Evolutionary conservation across 2,888 invertebrate genomes (phyloP).

Genomic region (Parnassius glacialis): DNA sequence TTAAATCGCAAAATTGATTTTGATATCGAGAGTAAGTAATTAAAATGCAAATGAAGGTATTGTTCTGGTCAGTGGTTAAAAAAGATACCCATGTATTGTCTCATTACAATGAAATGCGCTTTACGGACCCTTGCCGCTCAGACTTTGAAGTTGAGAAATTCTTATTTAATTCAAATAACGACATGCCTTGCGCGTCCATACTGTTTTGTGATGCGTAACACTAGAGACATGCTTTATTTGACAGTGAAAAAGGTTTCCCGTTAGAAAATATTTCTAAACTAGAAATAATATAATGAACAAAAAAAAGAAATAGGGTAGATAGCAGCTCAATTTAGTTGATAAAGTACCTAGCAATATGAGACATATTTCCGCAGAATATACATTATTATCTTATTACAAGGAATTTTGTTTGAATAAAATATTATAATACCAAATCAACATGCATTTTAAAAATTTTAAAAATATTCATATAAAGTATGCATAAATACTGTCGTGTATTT

Average conservation of each 20-base stretch:
- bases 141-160: constrained; percentile 22
- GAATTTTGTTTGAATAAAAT: too few relatives aligned
- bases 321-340: too few relatives aligned
- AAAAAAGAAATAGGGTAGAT: too few relatives aligned
- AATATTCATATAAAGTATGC: too few relatives aligned
- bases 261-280: background rate
- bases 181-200: constrained; percentile 1
- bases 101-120: constrained; percentile 32
- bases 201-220: constrained; percentile 6
- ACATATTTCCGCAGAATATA: too few relatives aligned
- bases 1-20: constrained; percentile 53
- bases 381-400: too few relatives aligned
- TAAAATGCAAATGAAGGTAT: constrained; percentile 66
- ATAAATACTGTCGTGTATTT: too few relatives aligned
- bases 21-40: constrained; percentile 52
- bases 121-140: constrained; percentile 13
- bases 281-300: too few relatives aligned
- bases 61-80: constrained; percentile 33
- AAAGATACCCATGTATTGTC: constrained; percentile 33
- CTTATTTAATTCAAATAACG: constrained; percentile 19
- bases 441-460: too few relatives aligned
- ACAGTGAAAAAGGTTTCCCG: too few relatives aligned
- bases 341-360: too few relatives aligned
- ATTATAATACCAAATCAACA: too few relatives aligned
- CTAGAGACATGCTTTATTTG: background rate